Evolutionary conservation across 2,113 vertebrate genomes (phyloP).

Genomic region (Oophaga pumilio): DNA sequence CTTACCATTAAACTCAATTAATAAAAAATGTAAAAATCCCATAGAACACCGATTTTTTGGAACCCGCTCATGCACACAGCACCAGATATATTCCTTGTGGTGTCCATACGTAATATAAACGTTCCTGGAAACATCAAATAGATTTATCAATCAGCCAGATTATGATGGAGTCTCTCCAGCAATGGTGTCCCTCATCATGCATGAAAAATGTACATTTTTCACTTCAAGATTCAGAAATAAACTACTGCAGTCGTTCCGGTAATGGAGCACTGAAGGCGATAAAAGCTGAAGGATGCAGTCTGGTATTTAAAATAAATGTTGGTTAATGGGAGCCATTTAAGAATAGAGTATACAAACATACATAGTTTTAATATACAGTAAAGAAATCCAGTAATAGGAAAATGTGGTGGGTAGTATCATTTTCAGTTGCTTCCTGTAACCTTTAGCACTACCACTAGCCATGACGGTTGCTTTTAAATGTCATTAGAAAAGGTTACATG

Average conservation of each 20-base stretch:
- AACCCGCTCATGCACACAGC: background rate
- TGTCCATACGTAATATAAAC: background rate
- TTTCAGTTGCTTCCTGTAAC: background rate
- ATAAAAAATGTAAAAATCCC: background rate
- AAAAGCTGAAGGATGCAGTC: background rate
- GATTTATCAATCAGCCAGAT: background rate
- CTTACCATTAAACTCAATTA: slow-evolving; percentile 9
- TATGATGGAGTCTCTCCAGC: background rate
- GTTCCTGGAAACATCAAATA: background rate
- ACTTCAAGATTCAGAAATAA: background rate
- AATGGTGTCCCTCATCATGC: background rate
- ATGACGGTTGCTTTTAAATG: background rate
- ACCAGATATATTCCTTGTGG: background rate
- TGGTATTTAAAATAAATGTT: background rate
- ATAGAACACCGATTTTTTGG: background rate
- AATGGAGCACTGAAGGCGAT: background rate
- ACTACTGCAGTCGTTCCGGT: background rate
- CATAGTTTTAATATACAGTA: background rate
- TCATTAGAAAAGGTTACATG: slow-evolving; percentile 7
- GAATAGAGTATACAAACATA: background rate
- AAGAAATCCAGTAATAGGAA: background rate
- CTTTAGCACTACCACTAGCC: background rate
- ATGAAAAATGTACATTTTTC: slow-evolving; percentile 3
- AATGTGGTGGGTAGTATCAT: background rate
- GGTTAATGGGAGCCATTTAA: background rate